These are phyloP conservation scores for Pteropus alecto DNA, from an alignment of 2,113 vertebrate species.

Conservation along the genomic window DNA sequence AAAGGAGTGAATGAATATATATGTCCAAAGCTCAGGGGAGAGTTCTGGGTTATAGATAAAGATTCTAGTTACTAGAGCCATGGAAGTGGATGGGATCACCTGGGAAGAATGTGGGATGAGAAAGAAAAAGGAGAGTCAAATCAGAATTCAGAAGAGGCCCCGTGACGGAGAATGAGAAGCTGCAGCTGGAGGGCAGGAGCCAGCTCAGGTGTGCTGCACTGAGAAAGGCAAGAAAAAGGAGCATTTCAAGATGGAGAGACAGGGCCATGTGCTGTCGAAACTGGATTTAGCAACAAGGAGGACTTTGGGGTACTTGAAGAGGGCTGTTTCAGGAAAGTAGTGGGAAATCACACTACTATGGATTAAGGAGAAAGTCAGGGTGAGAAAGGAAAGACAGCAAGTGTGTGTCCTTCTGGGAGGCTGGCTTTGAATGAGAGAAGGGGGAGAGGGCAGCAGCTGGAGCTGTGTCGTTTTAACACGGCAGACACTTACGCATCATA, in stretches of 20 bases:
- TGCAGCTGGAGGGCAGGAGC: background rate
- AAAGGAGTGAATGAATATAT: background rate
- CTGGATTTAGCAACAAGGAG: background rate
- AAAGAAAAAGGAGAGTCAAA: background rate
- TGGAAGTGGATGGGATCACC: background rate
- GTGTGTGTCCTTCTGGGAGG: background rate
- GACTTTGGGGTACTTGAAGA: background rate
- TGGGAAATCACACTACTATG: background rate
- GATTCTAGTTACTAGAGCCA: background rate
- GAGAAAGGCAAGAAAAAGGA: background rate
- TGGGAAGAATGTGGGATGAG: background rate
- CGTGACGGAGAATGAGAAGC: rapidly evolving
- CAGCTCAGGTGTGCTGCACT: rapidly evolving
- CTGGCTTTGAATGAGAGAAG: background rate
- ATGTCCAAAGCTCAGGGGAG: background rate
- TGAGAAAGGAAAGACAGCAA: background rate
- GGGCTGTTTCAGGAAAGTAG: background rate
- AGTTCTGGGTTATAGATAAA: background rate
- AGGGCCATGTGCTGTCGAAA: too few relatives aligned
- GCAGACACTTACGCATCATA: background rate
- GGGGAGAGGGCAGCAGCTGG: background rate
- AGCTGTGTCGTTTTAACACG: background rate
- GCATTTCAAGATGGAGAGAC: background rate
- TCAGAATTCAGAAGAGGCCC: background rate
- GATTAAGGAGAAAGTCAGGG: background rate